Evolutionary conservation across 1,140 invertebrate genomes (phyloP).

Genomic region (Amphibalanus amphitrite): DNA sequence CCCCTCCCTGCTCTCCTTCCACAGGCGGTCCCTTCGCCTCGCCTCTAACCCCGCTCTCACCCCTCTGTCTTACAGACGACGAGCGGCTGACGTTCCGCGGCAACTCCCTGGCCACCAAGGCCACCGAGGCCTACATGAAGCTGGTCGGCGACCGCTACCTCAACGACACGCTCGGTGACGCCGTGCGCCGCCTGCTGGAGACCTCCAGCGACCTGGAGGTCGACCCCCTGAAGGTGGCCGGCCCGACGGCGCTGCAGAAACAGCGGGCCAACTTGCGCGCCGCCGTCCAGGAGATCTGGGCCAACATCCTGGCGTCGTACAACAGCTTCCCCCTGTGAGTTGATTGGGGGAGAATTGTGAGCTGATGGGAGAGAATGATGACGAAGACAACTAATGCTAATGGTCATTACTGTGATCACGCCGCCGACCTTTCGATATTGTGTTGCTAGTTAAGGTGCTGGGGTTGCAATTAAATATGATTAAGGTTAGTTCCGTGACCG

Average conservation of each 20-base stretch:
- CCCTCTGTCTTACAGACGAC: conserved; percentile 12
- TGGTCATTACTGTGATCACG: too few species aligned
- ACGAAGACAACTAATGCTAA: too few species aligned
- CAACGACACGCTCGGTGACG: conserved; percentile 60
- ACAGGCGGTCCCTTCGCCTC: too few species aligned
- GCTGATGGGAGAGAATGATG: too few species aligned
- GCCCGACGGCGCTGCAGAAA: conserved; percentile 46
- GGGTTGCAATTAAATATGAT: too few species aligned
- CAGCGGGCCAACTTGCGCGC: conserved; percentile 70
- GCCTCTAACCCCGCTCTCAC: too few species aligned
- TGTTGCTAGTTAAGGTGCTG: too few species aligned
- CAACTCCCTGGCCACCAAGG: conserved; percentile 89
- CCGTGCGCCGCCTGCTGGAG: conserved; percentile 48
- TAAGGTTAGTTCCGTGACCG: too few species aligned
- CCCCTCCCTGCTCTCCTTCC: too few species aligned
- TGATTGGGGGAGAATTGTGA: too few species aligned
- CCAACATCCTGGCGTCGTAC: conserved; percentile 59
- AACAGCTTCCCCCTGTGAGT: conserved; percentile 54
- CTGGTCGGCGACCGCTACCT: conserved; percentile 82
- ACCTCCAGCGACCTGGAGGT: conserved; percentile 46
- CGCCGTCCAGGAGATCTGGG: conserved; percentile 71
- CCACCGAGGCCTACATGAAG: conserved; percentile 93
- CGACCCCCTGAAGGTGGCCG: conserved; percentile 59
- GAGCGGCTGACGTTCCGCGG: conserved; percentile 38
- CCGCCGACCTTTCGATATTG: too few species aligned